phyloP scores from a whole-genome alignment of 2,888 invertebrate species.

The Glyphotaelius pellucidus region DNA sequence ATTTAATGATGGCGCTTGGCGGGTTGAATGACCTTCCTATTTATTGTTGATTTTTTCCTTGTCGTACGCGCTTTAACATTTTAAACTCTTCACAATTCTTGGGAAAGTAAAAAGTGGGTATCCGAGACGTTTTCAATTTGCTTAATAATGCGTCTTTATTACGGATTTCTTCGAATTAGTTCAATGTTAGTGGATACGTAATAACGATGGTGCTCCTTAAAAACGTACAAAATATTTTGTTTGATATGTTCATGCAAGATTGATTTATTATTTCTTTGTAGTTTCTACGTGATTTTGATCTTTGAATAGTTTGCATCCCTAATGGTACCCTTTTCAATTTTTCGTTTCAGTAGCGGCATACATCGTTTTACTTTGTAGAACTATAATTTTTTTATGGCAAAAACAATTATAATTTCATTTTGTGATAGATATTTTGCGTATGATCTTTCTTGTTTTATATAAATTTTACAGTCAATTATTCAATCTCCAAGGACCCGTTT shows the following conservation, averaged over 20 bases:
- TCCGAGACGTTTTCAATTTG: background rate
- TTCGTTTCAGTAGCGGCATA: background rate
- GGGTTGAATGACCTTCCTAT: background rate
- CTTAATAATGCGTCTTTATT: background rate
- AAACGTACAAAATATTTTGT: background rate
- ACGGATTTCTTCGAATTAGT: background rate
- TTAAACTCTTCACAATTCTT: background rate
- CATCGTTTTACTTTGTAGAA: background rate
- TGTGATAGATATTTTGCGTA: background rate
- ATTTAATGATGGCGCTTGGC: background rate
- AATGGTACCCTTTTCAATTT: background rate
- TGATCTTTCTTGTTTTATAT: too few relatives aligned
- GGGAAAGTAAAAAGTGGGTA: background rate
- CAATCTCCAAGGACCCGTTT: too few relatives aligned
- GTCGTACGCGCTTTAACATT: background rate
- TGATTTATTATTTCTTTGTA: background rate
- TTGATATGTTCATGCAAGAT: background rate
- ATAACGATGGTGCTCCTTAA: background rate
- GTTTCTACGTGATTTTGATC: background rate
- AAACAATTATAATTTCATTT: background rate
- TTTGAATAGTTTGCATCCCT: background rate
- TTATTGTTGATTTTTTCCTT: background rate
- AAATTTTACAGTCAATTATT: too few relatives aligned
- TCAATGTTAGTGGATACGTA: background rate
- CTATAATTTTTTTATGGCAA: background rate